These are phyloP conservation scores for Neotoma lepida DNA, from an alignment of 2,113 vertebrate species.

Conservation along the genomic window DNA sequence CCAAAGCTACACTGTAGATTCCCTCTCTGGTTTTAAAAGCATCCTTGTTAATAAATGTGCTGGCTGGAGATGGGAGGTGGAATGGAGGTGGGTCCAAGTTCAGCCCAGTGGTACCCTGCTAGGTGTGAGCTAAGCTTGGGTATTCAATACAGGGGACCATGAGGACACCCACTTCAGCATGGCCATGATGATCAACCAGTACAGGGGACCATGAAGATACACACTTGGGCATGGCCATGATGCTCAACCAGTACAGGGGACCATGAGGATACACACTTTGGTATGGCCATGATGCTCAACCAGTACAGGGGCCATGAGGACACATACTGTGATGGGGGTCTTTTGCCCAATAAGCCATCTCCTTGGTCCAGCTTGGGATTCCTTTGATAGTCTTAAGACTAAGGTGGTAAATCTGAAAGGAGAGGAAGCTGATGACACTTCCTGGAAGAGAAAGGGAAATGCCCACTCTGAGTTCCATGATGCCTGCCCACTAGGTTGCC, in stretches of 20 bases:
- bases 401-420: no score
- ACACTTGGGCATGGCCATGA: background rate
- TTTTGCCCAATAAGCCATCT: background rate
- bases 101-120: rapidly evolving
- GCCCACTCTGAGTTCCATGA: rapidly evolving
- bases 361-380: background rate
- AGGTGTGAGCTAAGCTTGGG: background rate
- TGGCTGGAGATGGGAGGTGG: rapidly evolving
- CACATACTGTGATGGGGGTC: no score
- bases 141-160: no score
- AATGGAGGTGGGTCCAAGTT: no score
- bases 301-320: background rate
- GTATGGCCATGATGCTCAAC: rapidly evolving
- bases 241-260: no score
- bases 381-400: background rate
- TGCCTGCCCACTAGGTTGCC: rapidly evolving
- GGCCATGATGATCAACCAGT: background rate
- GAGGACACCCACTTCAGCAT: no score
- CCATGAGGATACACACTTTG: background rate
- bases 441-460: rapidly evolving
- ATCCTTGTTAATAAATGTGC: rapidly evolving
- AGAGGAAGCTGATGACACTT: rapidly evolving
- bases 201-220: background rate
- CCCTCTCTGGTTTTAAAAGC: background rate
- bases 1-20: background rate